These are phyloP conservation scores for Drosophila anomalata DNA, from an alignment of 2,888 invertebrate genomes.

Conservation along the genomic window DNA sequence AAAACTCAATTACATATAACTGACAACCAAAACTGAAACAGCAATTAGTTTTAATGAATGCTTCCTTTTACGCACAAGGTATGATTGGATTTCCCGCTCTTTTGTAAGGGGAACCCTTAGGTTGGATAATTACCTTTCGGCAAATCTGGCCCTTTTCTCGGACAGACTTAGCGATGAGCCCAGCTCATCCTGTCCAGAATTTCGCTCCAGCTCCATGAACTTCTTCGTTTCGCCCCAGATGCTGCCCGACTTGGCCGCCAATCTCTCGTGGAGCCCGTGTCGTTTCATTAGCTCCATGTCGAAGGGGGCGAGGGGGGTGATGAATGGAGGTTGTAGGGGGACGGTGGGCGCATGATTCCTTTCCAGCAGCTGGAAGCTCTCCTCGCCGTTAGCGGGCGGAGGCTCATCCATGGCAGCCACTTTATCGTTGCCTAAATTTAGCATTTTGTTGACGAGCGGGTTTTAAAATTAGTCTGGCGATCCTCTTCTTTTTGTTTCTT, in stretches of 20 bases:
- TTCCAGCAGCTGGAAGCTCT: constrained; percentile 10
- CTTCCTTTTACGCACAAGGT: constrained; percentile 25
- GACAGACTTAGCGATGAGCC: constrained; percentile 48
- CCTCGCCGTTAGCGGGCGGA: constrained; percentile 17
- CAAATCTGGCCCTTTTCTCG: constrained; percentile 54
- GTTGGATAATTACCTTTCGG: constrained; percentile 59
- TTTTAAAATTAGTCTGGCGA: constrained; percentile 26
- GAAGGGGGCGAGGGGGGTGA: constrained; percentile 74
- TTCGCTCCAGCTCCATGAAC: constrained; percentile 61
- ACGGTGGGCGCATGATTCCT: constrained; percentile 3
- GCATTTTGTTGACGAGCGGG: constrained; percentile 50
- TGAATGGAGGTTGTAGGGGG: constrained; percentile 45
- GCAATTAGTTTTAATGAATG: constrained; percentile 48
- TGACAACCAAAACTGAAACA: constrained; percentile 29
- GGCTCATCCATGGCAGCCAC: constrained; percentile 38
- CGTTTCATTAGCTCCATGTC: constrained; percentile 56
- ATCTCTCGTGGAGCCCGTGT: constrained; percentile 35
- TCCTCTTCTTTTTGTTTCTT: constrained; percentile 1
- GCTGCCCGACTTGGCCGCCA: constrained; percentile 37
- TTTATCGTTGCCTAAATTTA: constrained; percentile 67
- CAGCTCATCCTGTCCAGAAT: constrained; percentile 22
- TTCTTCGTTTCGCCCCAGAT: constrained; percentile 41
- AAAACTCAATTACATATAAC: constrained; percentile 23
- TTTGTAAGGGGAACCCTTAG: not conserved
- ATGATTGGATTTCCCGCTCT: constrained; percentile 38